Evolutionary conservation across 2,888 invertebrate species (phyloP).

Genomic region (Calameuta pallipes): DNA sequence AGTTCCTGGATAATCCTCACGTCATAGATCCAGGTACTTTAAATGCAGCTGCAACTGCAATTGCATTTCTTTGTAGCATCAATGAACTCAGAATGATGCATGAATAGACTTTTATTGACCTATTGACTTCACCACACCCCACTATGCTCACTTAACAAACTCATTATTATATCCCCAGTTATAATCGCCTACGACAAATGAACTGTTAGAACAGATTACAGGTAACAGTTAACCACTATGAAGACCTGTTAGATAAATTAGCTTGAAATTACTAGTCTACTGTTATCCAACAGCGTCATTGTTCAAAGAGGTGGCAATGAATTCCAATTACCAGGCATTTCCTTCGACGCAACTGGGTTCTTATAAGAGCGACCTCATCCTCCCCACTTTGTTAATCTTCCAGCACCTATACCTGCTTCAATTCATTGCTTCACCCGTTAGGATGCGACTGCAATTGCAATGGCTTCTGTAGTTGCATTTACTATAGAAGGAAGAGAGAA

Average conservation of each 20-base stretch:
- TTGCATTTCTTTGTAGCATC: background rate
- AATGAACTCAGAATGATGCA: background rate
- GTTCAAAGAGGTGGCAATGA: background rate
- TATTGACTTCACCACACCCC: slow-evolving; percentile 1
- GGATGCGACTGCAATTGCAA: background rate
- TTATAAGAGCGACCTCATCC: background rate
- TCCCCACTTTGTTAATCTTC: background rate
- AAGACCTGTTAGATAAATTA: background rate
- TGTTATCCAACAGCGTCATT: background rate
- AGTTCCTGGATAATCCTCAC: slow-evolving; percentile 81
- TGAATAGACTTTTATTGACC: background rate
- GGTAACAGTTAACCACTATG: background rate
- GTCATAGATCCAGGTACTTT: slow-evolving; percentile 71
- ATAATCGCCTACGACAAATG: background rate
- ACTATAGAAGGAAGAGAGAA: background rate
- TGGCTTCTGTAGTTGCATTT: background rate
- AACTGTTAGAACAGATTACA: background rate
- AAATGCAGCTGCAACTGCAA: background rate
- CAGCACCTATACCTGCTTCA: background rate
- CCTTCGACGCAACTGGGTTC: background rate
- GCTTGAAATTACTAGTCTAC: background rate
- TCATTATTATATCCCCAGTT: background rate
- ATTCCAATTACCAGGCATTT: background rate
- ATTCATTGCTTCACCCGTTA: background rate
- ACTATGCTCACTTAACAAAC: background rate